Base-by-base conservation (phyloP, 2,888 invertebrate species). In the Spisula subtruncata region DNA sequence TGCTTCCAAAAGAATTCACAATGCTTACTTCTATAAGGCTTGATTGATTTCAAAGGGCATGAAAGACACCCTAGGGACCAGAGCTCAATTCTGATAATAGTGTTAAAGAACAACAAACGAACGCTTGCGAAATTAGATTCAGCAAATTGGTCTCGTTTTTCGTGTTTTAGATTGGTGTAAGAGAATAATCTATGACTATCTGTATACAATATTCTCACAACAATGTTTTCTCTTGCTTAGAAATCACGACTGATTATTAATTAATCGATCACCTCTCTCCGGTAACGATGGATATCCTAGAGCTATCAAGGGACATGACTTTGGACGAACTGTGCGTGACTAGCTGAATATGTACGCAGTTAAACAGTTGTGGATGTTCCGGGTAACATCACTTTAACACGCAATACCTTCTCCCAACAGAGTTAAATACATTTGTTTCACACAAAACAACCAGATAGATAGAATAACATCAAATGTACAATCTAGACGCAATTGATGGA, bases 61-160 rank as follows among this genome's bases (percentile, higher is more conserved):
- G 54, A 75, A 83, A 41, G 71, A 83, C n/a, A 71, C 89, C 86
- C 48, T 1, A 48, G 88, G 90, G 85, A 82, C 25, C 54, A 81
- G 41, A 71, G 90, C 90, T 89, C 92, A 92, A 92, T 90, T 92
- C 90, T 90, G 88, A 92, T 92, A 92, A 92, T 90, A 92, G 92
- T 90, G 92, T 92, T 92, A 92, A 92, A 92, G 92, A 92, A 92
- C 88, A 84, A 90, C 90, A 86, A 87, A 90, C 80, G 75, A 88
- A 86, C 86, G 88, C 84, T 81, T 85, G 92, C 66, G 75, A 88
- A 87, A 88, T 92, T 89, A 90, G 90, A 90, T 89, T 85, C 87
- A 89, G 87, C 35, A 89, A 92, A 90, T 90, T 90, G 84, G 90
- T 56, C 81, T 89, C 86, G 25, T 81, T 88, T 85, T 66, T 32